Evolutionary conservation across 2,888 invertebrate species (phyloP).

Genomic region (Sinopyrophorus schimmeli): DNA sequence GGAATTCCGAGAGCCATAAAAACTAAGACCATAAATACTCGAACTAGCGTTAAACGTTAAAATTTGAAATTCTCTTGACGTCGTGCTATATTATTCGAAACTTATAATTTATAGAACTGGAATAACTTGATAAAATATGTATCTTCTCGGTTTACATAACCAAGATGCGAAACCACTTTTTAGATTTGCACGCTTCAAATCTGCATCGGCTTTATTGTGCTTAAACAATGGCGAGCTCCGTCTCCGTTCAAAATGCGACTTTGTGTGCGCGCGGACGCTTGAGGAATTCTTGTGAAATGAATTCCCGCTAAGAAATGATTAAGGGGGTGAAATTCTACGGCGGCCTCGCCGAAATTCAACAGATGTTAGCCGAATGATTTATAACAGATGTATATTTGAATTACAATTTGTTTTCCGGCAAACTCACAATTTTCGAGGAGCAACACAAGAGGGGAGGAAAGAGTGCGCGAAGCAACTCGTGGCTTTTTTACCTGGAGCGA

Average conservation of each 20-base stretch:
- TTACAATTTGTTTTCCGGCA: slow-evolving; percentile 39
- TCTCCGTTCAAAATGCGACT: slow-evolving; percentile 16
- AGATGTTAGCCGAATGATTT: slow-evolving; percentile 47
- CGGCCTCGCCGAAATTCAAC: slow-evolving; percentile 45
- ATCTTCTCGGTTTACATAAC: slow-evolving; percentile 36
- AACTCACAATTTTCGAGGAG: slow-evolving; percentile 19
- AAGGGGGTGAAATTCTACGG: slow-evolving; percentile 45
- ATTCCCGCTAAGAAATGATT: slow-evolving; percentile 42
- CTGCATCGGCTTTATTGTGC: slow-evolving; percentile 11
- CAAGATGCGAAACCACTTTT: slow-evolving; percentile 30
- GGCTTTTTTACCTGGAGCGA: too few species aligned
- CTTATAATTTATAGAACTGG: slow-evolving; percentile 39
- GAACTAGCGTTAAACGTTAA: slow-evolving; percentile 16
- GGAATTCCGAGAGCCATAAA: too few species aligned
- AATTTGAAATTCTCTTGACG: slow-evolving; percentile 20
- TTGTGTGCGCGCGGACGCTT: slow-evolving; percentile 30
- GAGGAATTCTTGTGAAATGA: slow-evolving; percentile 38
- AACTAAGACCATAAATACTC: slow-evolving; percentile 16
- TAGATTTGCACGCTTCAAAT: slow-evolving; percentile 31
- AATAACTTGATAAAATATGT: slow-evolving; percentile 40
- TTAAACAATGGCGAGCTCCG: slow-evolving; percentile 12
- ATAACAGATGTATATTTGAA: slow-evolving; percentile 41
- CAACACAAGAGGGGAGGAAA: too few species aligned
- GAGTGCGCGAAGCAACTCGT: too few species aligned
- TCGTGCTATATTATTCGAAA: slow-evolving; percentile 35